Conservation (phyloP, 2,113 vertebrate genomes). For the Heterotis niloticus region DNA sequence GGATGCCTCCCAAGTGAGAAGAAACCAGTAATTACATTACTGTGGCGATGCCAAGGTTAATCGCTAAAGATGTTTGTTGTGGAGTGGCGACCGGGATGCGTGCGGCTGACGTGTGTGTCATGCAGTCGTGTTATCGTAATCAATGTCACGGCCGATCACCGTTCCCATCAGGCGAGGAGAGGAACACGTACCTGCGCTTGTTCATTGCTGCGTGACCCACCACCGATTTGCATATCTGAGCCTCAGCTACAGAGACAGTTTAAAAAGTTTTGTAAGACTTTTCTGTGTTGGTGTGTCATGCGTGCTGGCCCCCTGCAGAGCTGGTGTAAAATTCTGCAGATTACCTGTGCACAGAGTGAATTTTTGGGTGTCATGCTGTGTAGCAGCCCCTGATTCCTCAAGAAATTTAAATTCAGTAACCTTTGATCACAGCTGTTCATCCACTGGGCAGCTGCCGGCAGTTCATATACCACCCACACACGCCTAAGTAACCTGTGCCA, state of each 20-base stretch:
- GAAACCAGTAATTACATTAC: slow-evolving; percentile 23
- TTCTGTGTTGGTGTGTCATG: no score
- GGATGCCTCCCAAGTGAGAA: slow-evolving; percentile 17
- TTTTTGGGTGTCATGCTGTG: neutral
- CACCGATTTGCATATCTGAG: neutral
- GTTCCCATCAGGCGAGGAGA: neutral
- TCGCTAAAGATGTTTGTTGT: slow-evolving; percentile 20
- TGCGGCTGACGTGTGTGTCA: neutral
- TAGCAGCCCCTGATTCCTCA: neutral
- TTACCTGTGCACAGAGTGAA: no score
- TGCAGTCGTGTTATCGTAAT: neutral
- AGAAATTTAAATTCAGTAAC: neutral
- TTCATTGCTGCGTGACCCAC: neutral
- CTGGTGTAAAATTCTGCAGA: no score
- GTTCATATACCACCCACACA: neutral
- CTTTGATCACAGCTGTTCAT: neutral
- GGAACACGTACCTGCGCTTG: neutral
- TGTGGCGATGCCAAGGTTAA: neutral
- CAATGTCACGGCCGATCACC: neutral
- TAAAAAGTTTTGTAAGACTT: no score
- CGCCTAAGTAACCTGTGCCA: neutral
- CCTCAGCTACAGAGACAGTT: no score
- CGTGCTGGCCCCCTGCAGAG: no score
- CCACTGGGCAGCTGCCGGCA: neutral
- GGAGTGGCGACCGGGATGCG: neutral